Evolutionary conservation across 1,140 invertebrate species (phyloP).

Genomic region (Saccostrea glomerata): DNA sequence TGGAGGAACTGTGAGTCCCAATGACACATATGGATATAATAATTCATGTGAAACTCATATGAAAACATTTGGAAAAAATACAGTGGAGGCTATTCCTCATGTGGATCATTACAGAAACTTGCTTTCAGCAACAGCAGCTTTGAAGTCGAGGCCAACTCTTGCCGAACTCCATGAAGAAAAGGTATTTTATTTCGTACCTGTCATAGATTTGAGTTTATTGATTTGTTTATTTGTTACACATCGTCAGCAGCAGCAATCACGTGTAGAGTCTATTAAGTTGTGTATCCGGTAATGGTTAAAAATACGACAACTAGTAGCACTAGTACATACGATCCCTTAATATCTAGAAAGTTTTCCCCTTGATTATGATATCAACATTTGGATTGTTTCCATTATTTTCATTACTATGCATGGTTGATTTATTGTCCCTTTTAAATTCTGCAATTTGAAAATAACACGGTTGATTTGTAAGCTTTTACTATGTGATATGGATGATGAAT

Average conservation of each 20-base stretch:
- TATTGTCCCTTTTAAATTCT: too few species aligned
- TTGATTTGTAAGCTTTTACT: too few species aligned
- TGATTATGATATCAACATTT: too few species aligned
- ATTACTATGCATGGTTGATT: too few species aligned
- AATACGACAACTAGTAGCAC: too few species aligned
- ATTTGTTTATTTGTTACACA: neutral
- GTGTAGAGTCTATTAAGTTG: neutral
- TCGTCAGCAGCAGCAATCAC: neutral
- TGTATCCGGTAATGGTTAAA: neutral
- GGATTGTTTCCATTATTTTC: too few species aligned
- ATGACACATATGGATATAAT: slow-evolving; percentile 81
- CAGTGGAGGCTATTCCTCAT: slow-evolving; percentile 92
- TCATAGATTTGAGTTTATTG: neutral
- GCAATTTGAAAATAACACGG: too few species aligned
- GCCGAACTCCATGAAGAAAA: slow-evolving; percentile 92
- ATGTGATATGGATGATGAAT: too few species aligned
- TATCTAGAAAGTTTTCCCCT: too few species aligned
- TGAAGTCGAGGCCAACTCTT: slow-evolving; percentile 91
- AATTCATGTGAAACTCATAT: slow-evolving; percentile 82
- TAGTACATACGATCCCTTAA: too few species aligned
- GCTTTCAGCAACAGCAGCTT: slow-evolving; percentile 89
- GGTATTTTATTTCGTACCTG: slow-evolving; percentile 52
- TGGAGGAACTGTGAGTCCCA: slow-evolving; percentile 73
- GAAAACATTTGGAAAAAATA: slow-evolving; percentile 90
- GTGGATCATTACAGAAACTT: slow-evolving; percentile 97